phyloP scores from a whole-genome alignment of 2,888 invertebrate genomes.

The Ctena decussata region DNA sequence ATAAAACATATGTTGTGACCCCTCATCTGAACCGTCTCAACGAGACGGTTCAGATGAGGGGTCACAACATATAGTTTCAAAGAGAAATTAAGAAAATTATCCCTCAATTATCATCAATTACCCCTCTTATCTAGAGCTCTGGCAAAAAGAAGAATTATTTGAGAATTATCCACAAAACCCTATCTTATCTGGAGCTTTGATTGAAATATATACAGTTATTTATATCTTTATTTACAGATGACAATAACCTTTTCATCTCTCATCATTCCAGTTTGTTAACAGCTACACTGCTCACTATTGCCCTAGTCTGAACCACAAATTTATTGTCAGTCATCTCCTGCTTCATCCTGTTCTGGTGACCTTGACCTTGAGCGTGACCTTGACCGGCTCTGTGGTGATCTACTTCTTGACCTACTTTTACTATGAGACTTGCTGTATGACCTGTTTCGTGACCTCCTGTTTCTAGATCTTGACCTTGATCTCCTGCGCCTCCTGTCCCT shows the following conservation, averaged over 20 bases:
- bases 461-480: slow-evolving; percentile 65
- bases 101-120: too few relatives aligned
- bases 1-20: too few relatives aligned
- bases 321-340: background rate
- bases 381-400: slow-evolving; percentile 60
- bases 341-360: slow-evolving; percentile 35
- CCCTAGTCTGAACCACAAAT: background rate
- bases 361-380: slow-evolving; percentile 61
- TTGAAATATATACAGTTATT: too few relatives aligned
- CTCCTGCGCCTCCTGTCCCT: slow-evolving; percentile 58
- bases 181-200: too few relatives aligned
- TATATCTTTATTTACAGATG: too few relatives aligned
- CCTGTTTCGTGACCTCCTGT: slow-evolving; percentile 69
- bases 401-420: slow-evolving; percentile 66
- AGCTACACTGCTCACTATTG: slow-evolving; percentile 2
- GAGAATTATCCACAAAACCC: too few relatives aligned
- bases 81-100: too few relatives aligned
- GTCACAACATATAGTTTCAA: too few relatives aligned
- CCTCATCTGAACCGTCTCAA: too few relatives aligned
- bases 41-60: too few relatives aligned
- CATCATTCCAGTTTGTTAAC: background rate
- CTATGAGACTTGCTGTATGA: slow-evolving; percentile 68
- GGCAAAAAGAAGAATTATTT: too few relatives aligned
- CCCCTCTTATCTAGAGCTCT: too few relatives aligned
- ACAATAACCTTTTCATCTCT: background rate